A percentile compares a stretch with the other conserved stretches of the same genome.
Evolutionary conservation across 2,113 vertebrate genomes (phyloP).

Genomic region (Lepidothrix coronata): DNA sequence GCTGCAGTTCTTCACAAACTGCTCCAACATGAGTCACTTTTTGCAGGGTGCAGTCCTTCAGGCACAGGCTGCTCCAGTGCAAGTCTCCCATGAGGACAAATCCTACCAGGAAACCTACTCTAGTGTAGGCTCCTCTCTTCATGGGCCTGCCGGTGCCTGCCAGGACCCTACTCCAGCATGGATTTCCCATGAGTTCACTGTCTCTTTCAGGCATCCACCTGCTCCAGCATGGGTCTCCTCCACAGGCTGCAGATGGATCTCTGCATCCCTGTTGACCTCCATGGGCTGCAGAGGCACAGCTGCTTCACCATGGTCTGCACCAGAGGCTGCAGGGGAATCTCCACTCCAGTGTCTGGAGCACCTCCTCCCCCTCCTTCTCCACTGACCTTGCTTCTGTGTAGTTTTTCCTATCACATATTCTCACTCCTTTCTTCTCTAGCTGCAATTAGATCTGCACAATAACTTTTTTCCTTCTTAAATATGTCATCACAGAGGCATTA

Average conservation of each 20-base stretch:
- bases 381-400: background rate
- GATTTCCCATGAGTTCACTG: background rate
- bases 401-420: background rate
- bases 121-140: background rate
- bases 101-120: background rate
- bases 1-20: background rate
- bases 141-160: background rate
- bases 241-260: background rate
- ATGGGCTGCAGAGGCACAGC: background rate
- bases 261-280: background rate
- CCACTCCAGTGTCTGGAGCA: background rate
- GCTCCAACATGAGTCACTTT: background rate
- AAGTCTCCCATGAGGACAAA: background rate
- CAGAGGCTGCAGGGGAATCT: background rate
- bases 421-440: background rate
- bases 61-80: background rate
- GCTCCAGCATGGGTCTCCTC: background rate
- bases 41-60: background rate
- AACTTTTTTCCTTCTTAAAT: background rate
- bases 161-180: background rate
- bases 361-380: background rate
- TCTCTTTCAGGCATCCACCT: background rate
- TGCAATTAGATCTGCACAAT: background rate
- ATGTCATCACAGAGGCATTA: background rate
- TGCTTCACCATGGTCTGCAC: background rate